Percentiles rank a stretch among this genome's conserved stretches.
These are phyloP conservation scores for Anas platyrhynchos DNA, from an alignment of 2,113 vertebrate species.

Conservation along the genomic window DNA sequence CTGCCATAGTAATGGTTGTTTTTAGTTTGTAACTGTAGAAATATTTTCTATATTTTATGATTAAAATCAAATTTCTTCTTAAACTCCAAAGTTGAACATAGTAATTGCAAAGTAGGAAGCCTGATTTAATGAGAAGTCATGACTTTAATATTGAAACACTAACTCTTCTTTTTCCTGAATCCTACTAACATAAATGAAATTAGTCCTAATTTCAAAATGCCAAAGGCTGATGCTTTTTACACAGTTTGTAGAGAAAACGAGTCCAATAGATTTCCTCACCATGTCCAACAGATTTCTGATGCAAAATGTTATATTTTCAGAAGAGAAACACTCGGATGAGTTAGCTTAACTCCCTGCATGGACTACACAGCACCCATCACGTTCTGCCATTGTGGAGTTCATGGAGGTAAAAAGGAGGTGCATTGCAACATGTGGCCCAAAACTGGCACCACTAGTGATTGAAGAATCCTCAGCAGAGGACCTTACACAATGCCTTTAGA, in stretches of 20 bases:
- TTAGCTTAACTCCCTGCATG: background rate
- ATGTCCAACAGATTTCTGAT: background rate
- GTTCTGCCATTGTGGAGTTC: background rate
- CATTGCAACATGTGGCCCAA: background rate
- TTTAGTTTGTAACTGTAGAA: background rate
- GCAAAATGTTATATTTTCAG: background rate
- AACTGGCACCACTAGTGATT: background rate
- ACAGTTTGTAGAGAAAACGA: background rate
- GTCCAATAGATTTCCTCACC: background rate
- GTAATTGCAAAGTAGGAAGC: background rate
- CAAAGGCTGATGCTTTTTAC: background rate
- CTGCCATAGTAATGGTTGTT: background rate
- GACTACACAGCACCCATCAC: accelerated
- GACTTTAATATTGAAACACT: background rate
- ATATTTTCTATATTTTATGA: conserved; percentile 31
- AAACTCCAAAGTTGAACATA: background rate
- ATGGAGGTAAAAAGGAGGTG: background rate
- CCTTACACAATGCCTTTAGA: background rate
- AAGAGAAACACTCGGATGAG: background rate
- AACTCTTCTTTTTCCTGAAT: background rate
- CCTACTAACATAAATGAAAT: background rate
- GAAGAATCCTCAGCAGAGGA: background rate
- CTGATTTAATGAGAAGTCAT: background rate
- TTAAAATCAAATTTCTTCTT: background rate
- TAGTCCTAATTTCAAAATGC: background rate